Base-by-base conservation (phyloP, 2,888 invertebrate species). In the Chrysolina oricalcia region DNA sequence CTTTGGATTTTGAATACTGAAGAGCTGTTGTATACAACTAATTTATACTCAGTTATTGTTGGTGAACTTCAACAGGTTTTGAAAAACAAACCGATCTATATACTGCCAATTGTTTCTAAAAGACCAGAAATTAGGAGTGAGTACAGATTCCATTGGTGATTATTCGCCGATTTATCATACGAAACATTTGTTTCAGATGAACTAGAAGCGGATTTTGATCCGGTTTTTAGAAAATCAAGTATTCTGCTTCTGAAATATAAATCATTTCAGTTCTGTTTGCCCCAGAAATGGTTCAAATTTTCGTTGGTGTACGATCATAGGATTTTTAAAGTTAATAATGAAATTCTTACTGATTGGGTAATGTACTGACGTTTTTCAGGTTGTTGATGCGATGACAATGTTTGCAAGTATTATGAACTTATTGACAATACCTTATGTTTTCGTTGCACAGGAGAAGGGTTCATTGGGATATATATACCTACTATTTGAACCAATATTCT, bases 401-500 rank as follows among this genome's bases (percentile, higher is more conserved):
- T 10, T 74, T 41, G 53, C 75, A 46, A 79, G 77, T 48, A 66
- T 77, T 17, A 9, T 73, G 15, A 76, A 79, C 62, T 40, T 77
- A n/a, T 53, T 71, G 1, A 59, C 68, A 2, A 77, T 79, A 53
- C 75, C 79, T 0, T 79, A 76, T 46, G 41, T 79, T 35, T 77
- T 79, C 53, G 67, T 73, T 15, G 72, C 77, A 2, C 77, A 79
- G 66, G 74, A 76, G 17, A 41, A 27, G 0, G 50, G 56, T 35
- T 59, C 23, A 40, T 59, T 64, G 5, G 66, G 71, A 13, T 77
- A 71, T 23, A 21, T 69, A 4, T 63, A 76, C 23, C 21, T 79
- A 15, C 11, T 68, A 17, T 68, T 77, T 0, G 79, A 79, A 35
- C 79, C 79, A 10, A 50, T 79, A 59, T 79, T 71, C 56, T 77